These are phyloP conservation scores for Drosophila aldrichi DNA, from an alignment of 2,888 invertebrate species.

Conservation along the genomic window DNA sequence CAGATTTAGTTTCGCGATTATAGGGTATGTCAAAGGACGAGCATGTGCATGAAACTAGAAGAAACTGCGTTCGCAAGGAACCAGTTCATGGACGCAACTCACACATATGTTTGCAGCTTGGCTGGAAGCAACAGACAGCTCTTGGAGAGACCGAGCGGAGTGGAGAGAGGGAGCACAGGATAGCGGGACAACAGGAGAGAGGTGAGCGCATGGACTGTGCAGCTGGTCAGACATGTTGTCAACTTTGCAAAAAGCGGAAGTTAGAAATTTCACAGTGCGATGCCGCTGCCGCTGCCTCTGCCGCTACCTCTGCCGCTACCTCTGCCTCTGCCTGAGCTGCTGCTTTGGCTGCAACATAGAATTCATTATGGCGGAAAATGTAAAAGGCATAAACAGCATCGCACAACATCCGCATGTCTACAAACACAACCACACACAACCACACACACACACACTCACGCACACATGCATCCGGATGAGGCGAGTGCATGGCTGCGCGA, in stretches of 20 bases:
- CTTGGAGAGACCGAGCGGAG: background rate
- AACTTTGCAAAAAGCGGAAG: slow-evolving; percentile 79
- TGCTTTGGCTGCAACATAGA: slow-evolving; percentile 50
- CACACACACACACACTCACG: slow-evolving; percentile 15
- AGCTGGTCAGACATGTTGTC: slow-evolving; percentile 69
- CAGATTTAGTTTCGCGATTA: background rate
- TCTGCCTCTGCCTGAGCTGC: slow-evolving; percentile 3
- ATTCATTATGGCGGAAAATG: slow-evolving; percentile 77
- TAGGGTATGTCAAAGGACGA: background rate
- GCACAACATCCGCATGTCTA: slow-evolving; percentile 72
- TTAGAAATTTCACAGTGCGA: slow-evolving; percentile 75
- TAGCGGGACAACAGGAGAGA: background rate
- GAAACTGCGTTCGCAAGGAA: slow-evolving; percentile 1
- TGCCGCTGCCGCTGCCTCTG: slow-evolving; percentile 22
- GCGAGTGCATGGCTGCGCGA: slow-evolving; percentile 60
- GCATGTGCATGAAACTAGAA: background rate
- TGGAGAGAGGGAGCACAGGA: background rate
- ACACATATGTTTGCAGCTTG: background rate
- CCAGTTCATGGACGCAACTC: slow-evolving; percentile 16
- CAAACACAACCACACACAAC: slow-evolving; percentile 13
- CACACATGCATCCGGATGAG: slow-evolving; percentile 39
- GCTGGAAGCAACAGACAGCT: slow-evolving; percentile 5
- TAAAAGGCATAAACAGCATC: slow-evolving; percentile 77
- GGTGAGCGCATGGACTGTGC: slow-evolving; percentile 4
- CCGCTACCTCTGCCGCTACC: background rate